Percentiles rank a stretch among this genome's conserved stretches.
Evolutionary conservation across 2,888 invertebrate species (phyloP).

Genomic region (Sialis fuliginosa): DNA sequence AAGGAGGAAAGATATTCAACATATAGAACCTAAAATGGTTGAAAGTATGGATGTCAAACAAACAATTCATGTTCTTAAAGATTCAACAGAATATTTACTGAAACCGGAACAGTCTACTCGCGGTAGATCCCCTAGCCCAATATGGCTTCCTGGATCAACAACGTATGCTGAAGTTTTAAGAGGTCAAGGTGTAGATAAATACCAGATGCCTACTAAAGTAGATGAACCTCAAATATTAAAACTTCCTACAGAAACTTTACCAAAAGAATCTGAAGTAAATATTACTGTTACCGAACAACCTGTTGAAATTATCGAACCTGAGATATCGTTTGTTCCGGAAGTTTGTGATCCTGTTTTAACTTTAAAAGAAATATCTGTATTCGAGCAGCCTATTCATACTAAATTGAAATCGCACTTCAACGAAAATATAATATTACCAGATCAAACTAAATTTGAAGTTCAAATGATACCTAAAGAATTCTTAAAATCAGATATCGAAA

Average conservation of each 20-base stretch:
- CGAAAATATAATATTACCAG: not conserved
- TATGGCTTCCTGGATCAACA: conserved; percentile 55
- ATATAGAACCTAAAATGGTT: conserved; percentile 10
- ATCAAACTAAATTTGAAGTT: not conserved
- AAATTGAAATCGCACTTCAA: not conserved
- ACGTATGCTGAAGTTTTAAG: conserved; percentile 66
- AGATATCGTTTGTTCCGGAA: no score
- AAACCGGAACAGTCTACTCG: conserved; percentile 19
- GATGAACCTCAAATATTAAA: no score
- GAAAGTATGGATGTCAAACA: not conserved
- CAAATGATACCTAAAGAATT: conserved; percentile 7
- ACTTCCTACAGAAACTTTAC: no score
- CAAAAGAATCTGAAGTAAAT: no score
- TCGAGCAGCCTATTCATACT: no score
- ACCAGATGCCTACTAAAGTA: no score
- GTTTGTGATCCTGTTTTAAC: no score
- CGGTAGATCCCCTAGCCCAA: conserved; percentile 47
- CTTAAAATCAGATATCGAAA: conserved; percentile 1
- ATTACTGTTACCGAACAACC: no score
- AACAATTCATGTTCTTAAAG: not conserved
- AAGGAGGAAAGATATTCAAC: conserved; percentile 19
- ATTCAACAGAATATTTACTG: conserved; percentile 8
- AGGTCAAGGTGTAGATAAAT: conserved; percentile 26
- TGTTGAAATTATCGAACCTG: no score
- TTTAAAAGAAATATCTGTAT: no score